phyloP scores from a whole-genome alignment of 2,888 invertebrate species.

The Dynastes grantii region DNA sequence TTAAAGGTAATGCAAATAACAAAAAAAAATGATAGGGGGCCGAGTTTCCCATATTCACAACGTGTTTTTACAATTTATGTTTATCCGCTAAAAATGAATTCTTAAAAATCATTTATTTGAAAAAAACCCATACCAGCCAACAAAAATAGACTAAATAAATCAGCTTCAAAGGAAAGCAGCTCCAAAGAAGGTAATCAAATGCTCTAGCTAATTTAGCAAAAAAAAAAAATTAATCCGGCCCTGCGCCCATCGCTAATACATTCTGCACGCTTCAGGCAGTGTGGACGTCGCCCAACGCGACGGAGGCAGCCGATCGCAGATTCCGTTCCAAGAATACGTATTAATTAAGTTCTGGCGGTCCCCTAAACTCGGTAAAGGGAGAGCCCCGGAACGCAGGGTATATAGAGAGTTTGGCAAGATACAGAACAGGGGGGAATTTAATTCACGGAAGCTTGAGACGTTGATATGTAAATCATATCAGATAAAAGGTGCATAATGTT shows the following conservation, averaged over 20 bases:
- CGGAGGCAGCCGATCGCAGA: background rate
- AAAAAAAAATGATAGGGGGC: too few relatives aligned
- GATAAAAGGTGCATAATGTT: too few relatives aligned
- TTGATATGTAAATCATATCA: background rate
- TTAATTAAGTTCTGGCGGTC: constrained; percentile 13
- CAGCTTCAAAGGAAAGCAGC: too few relatives aligned
- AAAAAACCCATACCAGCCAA: too few relatives aligned
- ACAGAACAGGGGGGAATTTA: background rate
- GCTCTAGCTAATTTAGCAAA: too few relatives aligned
- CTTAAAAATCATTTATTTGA: too few relatives aligned
- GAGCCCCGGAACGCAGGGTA: background rate
- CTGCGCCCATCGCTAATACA: background rate
- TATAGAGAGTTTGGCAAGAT: background rate
- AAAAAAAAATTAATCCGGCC: background rate
- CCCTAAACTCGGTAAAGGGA: background rate
- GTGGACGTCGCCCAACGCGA: background rate
- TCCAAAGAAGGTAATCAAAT: too few relatives aligned
- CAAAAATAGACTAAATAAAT: too few relatives aligned
- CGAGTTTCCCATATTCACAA: too few relatives aligned
- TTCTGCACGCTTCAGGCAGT: background rate
- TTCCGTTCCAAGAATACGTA: constrained; percentile 3
- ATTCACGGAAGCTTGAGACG: background rate
- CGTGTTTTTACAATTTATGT: too few relatives aligned
- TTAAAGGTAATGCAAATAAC: too few relatives aligned
- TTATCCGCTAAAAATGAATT: too few relatives aligned